Evolutionary conservation across 2,797 vertebrate genomes (phyloP), one percentile per base, ranked within the genome.

Genomic region (Artibeus lituratus): DNA sequence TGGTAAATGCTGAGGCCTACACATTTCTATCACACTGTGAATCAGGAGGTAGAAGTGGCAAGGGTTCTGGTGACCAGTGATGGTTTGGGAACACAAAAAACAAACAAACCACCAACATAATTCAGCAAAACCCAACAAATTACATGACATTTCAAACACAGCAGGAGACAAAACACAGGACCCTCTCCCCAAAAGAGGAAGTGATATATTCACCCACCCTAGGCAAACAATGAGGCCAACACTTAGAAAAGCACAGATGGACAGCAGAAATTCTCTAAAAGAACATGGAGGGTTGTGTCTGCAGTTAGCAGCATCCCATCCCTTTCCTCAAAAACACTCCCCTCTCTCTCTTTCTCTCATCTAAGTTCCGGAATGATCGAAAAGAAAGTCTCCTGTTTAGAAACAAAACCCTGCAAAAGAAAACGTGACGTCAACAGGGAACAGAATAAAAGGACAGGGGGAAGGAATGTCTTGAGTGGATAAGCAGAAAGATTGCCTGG

Each of bases 121-220:
- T 53, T 76, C 77, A 85, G 90, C 65, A 94, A 96, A 96, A 93
- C 35, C 65, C 90, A 85, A 80, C 84, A 94, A 70, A 90, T 78
- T 51, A 87, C 67, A 42, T 1, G 90, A 94, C 90, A 77, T 88
- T 96, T 96, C 95, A 94, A 74, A 94, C 22, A 67, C 85, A 84
- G 62, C 74, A 39, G 62, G 92, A 94, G 82, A 96, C 85, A 94
- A 95, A 96, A 95, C 89, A 92, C 92, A 97, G 92, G 35, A 51
- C 78, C 53, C 14, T 15, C 39, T 7, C 87, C 55, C 69, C 69
- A 21, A 53, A 90, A 94, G 92, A 96, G 97, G 93, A 94, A 96
- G 92, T 94, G 90, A 92, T 53, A 72, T 77, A 47, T 39, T 77
- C 90, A 53, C 26, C 78, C 78, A 53, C 26, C 78, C 78, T 19